These are phyloP conservation scores for Glossosoma conforme DNA, from an alignment of 1,140 invertebrate genomes.

Conservation along the genomic window DNA sequence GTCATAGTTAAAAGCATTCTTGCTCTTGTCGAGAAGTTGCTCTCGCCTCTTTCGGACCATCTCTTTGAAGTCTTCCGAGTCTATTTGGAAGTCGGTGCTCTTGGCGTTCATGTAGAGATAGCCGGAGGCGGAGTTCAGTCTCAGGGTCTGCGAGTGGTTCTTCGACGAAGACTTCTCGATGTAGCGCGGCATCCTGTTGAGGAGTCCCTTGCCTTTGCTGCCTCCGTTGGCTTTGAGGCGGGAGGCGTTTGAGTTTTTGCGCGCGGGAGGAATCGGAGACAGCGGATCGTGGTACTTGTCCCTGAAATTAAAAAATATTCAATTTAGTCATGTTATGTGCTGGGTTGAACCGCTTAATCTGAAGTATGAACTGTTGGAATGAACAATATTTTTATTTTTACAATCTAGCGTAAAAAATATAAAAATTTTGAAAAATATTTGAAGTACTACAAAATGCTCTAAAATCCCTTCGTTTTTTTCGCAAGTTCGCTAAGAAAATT, in stretches of 20 bases:
- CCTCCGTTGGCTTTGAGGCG: conserved; percentile 32
- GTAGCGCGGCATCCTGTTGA: conserved; percentile 39
- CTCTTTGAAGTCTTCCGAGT: conserved; percentile 45
- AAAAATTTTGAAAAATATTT: no score
- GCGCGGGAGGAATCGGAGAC: conserved; percentile 42
- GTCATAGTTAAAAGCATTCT: conserved; percentile 29
- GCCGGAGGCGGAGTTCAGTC: conserved; percentile 47
- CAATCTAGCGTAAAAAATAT: no score
- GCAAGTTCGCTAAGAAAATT: no score
- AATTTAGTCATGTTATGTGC: no score
- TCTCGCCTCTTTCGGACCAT: conserved; percentile 44
- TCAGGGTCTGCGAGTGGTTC: conserved; percentile 40
- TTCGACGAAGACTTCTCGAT: conserved; percentile 44
- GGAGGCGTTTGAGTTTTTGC: conserved; percentile 38
- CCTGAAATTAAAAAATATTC: conserved; percentile 4
- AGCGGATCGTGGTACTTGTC: conserved; percentile 43
- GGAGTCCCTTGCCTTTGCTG: background rate
- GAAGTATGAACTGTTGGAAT: background rate
- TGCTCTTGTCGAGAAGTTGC: conserved; percentile 35
- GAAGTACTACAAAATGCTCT: no score
- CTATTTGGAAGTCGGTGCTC: conserved; percentile 45
- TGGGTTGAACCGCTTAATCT: background rate
- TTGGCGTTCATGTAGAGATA: conserved; percentile 49
- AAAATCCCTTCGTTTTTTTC: no score
- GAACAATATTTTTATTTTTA: no score